Conservation (phyloP, 2,797 vertebrate species). For the Melanotaenia nigrans region DNA sequence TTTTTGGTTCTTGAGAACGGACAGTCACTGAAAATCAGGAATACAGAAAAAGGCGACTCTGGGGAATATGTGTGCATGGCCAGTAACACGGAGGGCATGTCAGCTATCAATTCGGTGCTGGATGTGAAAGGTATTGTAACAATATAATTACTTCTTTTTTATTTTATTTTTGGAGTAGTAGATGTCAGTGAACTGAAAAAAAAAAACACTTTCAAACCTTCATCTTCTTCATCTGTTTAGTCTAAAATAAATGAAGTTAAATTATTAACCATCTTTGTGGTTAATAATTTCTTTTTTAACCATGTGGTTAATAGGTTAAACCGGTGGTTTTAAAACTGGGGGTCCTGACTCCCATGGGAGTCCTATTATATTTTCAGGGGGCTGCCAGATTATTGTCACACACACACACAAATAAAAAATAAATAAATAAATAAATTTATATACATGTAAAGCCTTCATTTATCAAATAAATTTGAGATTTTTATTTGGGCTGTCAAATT, state of each 20-base stretch:
- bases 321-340: no score
- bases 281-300: not conserved
- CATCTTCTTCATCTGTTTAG: not conserved
- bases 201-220: not conserved
- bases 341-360: no score
- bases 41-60: conserved; percentile 81
- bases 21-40: conserved; percentile 84
- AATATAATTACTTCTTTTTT: conserved; percentile 3
- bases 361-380: no score
- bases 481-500: no score
- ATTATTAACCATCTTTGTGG: not conserved
- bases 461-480: no score
- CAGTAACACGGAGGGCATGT: conserved; percentile 84
- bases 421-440: no score
- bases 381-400: no score
- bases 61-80: conserved; percentile 89
- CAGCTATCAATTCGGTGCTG: conserved; percentile 84
- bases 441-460: no score
- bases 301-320: not conserved
- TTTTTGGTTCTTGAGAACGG: conserved; percentile 80
- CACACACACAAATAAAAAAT: no score
- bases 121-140: conserved; percentile 88
- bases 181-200: not conserved
- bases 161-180: no score
- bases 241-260: no score